These are phyloP conservation scores for Embiotoca jacksoni DNA, from an alignment of 2,113 vertebrate species.

Conservation along the genomic window DNA sequence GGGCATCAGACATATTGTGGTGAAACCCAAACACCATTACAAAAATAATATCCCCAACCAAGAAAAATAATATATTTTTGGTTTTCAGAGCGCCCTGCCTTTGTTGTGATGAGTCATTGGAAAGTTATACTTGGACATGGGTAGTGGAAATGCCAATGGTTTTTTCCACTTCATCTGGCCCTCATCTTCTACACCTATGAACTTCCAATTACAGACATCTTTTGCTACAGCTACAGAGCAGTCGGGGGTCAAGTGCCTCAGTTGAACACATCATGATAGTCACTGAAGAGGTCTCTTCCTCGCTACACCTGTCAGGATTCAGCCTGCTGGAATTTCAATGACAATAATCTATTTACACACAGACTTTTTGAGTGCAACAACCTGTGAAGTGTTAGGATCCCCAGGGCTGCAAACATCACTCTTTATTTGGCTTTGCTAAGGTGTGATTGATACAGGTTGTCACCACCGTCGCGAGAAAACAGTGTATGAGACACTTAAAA, in stretches of 20 bases:
- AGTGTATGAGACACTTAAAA: neutral
- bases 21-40: neutral
- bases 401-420: constrained; percentile 22
- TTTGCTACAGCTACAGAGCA: constrained; percentile 34
- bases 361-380: neutral
- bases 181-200: neutral
- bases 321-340: constrained; percentile 9
- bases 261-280: constrained; percentile 16
- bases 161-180: constrained; percentile 20
- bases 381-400: constrained; percentile 25
- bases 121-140: neutral
- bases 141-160: constrained; percentile 4
- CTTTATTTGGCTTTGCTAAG: constrained; percentile 28
- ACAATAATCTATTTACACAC: constrained; percentile 3
- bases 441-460: constrained; percentile 48
- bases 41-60: constrained; percentile 12
- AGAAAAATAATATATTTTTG: neutral
- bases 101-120: neutral
- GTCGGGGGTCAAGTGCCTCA: constrained; percentile 1
- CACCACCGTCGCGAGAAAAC: constrained; percentile 14
- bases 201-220: constrained; percentile 6
- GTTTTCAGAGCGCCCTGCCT: neutral
- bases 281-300: constrained; percentile 26
- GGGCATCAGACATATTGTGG: neutral
- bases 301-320: constrained; percentile 17